Conservation (phyloP, 2,113 vertebrate species). For the Orcinus orca region DNA sequence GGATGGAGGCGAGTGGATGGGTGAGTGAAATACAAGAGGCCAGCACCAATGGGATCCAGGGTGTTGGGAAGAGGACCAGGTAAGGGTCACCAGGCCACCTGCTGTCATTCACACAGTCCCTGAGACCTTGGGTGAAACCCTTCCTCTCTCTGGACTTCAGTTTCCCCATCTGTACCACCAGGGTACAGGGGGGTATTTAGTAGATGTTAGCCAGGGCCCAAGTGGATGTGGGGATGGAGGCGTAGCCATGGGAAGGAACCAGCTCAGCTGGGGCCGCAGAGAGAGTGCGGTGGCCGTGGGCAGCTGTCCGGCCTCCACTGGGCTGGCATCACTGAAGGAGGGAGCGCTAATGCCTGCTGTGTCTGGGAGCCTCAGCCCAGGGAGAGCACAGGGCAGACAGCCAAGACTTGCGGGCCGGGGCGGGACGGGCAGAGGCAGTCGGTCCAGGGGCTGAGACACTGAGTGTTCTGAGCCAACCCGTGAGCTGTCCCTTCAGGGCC, state of each 20-base stretch:
- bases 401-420: background rate
- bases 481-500: background rate
- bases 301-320: background rate
- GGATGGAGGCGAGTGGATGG: background rate
- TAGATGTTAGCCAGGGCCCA: background rate
- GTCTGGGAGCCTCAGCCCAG: background rate
- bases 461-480: background rate
- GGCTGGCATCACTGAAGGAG: background rate
- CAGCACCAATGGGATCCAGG: background rate
- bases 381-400: background rate
- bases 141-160: background rate
- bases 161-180: background rate
- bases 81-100: background rate
- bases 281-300: background rate
- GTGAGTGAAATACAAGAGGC: background rate
- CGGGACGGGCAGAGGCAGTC: rapidly evolving
- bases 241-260: background rate
- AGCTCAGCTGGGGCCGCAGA: background rate
- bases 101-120: background rate
- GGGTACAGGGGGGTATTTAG: no score
- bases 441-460: background rate
- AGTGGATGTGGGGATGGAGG: background rate
- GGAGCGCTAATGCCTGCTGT: background rate
- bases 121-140: background rate
- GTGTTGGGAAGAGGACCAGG: background rate